Evolutionary conservation across 2,888 invertebrate genomes (phyloP), one percentile per base, ranked within the genome.

Genomic region (Torymus texanus): DNA sequence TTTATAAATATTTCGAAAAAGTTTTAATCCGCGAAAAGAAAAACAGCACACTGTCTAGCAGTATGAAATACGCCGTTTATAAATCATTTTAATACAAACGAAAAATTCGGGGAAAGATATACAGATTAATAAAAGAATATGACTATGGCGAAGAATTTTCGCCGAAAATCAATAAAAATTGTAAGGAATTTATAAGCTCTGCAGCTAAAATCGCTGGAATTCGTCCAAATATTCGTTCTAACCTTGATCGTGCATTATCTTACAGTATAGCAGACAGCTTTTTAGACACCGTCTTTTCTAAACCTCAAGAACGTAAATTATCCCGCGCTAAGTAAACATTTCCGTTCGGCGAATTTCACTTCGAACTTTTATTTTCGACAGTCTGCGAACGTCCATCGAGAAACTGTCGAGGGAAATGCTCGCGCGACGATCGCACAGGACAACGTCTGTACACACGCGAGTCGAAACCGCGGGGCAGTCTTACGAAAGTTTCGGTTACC

Each of bases 401-500:
- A 41, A 41, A 41, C 41, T 41, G 41, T 5, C 41, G 41, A 41
- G 41, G 41, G 41, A 41, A 41, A 41, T 41, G 41, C 41, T 8
- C 8, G 41, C 41, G 41, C 41, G 41, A 41, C 41, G 41, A 21
- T 21, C 21, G 41, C 41, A 8, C 41, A 41, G 41, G 41, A 41
- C 41, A 41, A 8, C 41, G 41, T 41, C 8, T 41, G 8, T 8
- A 8, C 29, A 41, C 41, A 8, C 8, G 8, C 41, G 41, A 41
- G 8, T 41, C 18, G 18, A 72, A 62, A 16, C 62, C 72, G 16
- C 24, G 51, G 41, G 55, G 50, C 10, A 24, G 16, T 56, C 53
- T 21, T n/a, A 10, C 63, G 14, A 67, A 75, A 68, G 68, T 73
- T 77, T 77, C 68, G 59, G 41, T 74, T 65, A 65, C 55, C 53